Conservation (phyloP, 37 sponge, comb jelly and placozoan species). For the Diacarnus erythraeanus region DNA sequence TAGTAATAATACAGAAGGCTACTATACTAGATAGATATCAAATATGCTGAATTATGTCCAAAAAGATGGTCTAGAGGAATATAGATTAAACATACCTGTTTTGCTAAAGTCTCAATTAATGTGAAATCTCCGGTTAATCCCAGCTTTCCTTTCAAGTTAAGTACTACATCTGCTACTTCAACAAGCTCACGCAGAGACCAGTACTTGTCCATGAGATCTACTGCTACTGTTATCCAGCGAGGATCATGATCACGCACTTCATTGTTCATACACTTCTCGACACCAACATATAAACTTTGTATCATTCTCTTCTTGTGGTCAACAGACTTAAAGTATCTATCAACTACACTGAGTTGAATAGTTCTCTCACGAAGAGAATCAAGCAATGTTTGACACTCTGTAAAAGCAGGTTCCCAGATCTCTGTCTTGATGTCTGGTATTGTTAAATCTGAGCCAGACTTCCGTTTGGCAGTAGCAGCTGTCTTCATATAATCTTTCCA, state of each 20-base stretch:
- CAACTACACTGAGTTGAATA: constrained; percentile 23
- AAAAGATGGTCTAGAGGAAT: no score
- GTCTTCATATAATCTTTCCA: constrained; percentile 11
- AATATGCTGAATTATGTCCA: no score
- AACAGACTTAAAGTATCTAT: not conserved
- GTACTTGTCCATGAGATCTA: constrained; percentile 4
- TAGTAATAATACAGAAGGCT: no score
- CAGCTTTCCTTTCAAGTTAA: constrained; percentile 16
- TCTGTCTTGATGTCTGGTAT: constrained; percentile 10
- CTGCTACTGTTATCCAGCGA: constrained; percentile 5
- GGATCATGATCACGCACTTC: no score
- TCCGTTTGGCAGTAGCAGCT: not conserved
- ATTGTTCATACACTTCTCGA: not conserved
- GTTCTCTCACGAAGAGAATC: not conserved
- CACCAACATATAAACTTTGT: not conserved
- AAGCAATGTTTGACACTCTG: constrained; percentile 12
- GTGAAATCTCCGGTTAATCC: constrained; percentile 37
- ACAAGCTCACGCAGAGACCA: constrained; percentile 1
- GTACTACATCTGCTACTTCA: constrained; percentile 23
- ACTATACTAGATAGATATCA: no score
- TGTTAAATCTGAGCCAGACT: not conserved
- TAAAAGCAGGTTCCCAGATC: constrained; percentile 35
- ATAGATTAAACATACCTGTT: not conserved
- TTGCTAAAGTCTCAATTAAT: constrained; percentile 33
- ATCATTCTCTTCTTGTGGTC: not conserved